A percentile compares a stretch with the other conserved stretches of the same genome.
These are phyloP conservation scores for Halictus quadricinctus DNA, from an alignment of 2,888 invertebrate genomes.

Conservation along the genomic window DNA sequence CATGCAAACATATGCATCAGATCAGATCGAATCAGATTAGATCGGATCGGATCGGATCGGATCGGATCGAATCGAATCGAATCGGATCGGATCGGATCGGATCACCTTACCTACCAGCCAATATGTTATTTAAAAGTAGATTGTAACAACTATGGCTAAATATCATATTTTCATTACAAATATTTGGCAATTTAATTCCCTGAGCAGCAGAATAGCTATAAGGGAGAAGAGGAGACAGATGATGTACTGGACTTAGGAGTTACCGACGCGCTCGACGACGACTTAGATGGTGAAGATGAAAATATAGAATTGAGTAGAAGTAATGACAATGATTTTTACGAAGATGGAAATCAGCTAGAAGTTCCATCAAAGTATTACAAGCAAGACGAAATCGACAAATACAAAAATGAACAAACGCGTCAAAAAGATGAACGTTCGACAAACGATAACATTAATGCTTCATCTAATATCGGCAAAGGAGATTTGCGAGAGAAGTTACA, in stretches of 20 bases:
- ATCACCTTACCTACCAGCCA: not conserved
- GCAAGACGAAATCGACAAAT: conserved; percentile 67
- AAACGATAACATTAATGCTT: conserved; percentile 60
- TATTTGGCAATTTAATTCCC: conserved; percentile 79
- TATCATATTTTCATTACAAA: conserved; percentile 68
- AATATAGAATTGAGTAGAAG: conserved; percentile 77
- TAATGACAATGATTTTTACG: conserved; percentile 77
- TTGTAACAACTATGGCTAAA: conserved; percentile 55
- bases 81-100: not conserved
- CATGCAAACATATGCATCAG: not conserved
- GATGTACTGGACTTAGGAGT: conserved; percentile 82
- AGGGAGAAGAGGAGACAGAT: conserved; percentile 82
- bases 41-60: not conserved
- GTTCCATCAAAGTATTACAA: conserved; percentile 69
- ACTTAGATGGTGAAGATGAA: conserved; percentile 81
- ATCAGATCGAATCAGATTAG: not conserved
- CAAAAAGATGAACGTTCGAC: conserved; percentile 65
- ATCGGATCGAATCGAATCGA: not conserved
- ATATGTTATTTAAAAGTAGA: conserved; percentile 55
- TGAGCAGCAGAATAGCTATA: conserved; percentile 82
- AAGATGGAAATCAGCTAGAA: conserved; percentile 73
- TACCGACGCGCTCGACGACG: conserved; percentile 81
- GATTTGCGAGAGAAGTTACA: conserved; percentile 79
- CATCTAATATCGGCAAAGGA: conserved; percentile 66
- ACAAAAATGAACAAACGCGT: conserved; percentile 60